Evolutionary conservation across 2,113 vertebrate genomes (phyloP).

Genomic region (Tragulus kanchil): DNA sequence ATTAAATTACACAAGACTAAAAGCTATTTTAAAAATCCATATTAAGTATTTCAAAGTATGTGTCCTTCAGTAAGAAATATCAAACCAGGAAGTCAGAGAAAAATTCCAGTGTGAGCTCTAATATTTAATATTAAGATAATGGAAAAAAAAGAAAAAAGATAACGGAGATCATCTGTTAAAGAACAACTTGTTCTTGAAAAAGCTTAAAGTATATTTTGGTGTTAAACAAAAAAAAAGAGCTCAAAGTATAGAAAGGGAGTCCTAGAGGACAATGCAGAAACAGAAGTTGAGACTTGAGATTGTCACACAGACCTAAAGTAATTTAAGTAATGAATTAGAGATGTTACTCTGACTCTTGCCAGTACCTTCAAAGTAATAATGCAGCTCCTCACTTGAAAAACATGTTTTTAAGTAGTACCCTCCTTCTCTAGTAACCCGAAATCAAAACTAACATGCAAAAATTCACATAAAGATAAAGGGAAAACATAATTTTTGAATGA

Average conservation of each 20-base stretch:
- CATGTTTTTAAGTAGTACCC: background rate
- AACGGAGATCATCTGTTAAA: conserved; percentile 52
- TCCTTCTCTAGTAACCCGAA: conserved; percentile 34
- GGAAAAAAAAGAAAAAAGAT: background rate
- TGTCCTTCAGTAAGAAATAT: conserved; percentile 20
- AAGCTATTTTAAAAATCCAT: conserved; percentile 66
- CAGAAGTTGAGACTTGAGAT: conserved; percentile 41
- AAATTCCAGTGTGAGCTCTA: conserved; percentile 52
- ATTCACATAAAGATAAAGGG: conserved; percentile 3
- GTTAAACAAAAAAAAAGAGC: background rate
- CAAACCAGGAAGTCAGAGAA: conserved; percentile 63
- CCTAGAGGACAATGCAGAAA: background rate
- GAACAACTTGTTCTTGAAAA: conserved; percentile 54
- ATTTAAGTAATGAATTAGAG: conserved; percentile 40
- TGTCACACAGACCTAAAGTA: conserved; percentile 42
- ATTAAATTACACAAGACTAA: conserved; percentile 68
- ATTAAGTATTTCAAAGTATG: conserved; percentile 61
- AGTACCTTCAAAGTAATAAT: conserved; percentile 29
- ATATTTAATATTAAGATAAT: conserved; percentile 66
- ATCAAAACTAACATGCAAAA: conserved; percentile 52
- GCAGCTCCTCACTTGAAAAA: conserved; percentile 39
- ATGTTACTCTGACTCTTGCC: background rate
- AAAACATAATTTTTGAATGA: conserved; percentile 35
- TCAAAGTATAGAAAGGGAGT: conserved; percentile 35
- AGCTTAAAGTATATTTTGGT: background rate